Conservation (phyloP, 2,113 vertebrate genomes). For the Corythoichthys intestinalis region DNA sequence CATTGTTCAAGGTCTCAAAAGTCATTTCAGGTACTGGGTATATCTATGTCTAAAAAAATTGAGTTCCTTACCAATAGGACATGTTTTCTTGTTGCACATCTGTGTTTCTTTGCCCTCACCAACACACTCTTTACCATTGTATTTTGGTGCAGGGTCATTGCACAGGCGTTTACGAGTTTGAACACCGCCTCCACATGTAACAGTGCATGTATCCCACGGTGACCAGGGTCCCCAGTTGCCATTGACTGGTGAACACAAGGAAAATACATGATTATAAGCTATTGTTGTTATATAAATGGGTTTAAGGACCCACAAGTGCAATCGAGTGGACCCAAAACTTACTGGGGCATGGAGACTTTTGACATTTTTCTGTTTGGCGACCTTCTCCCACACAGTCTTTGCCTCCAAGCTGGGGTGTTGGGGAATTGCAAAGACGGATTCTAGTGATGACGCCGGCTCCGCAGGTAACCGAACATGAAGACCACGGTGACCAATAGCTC, state of each 20-base stretch:
- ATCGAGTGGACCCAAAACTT: conserved; percentile 50
- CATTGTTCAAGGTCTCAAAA: neutral
- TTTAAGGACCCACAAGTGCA: neutral
- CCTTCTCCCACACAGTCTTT: conserved; percentile 88
- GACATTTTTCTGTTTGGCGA: conserved; percentile 87
- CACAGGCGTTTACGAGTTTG: conserved; percentile 90
- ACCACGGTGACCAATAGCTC: conserved; percentile 99
- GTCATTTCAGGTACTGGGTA: neutral
- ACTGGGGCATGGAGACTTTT: conserved; percentile 90
- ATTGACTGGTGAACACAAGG: conserved; percentile 75
- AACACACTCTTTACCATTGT: conserved; percentile 88
- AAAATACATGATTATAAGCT: neutral
- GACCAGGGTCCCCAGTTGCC: conserved; percentile 98
- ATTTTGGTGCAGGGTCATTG: conserved; percentile 87
- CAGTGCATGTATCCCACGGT: conserved; percentile 86
- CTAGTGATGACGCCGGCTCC: conserved; percentile 90
- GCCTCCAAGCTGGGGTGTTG: conserved; percentile 91
- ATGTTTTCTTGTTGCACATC: conserved; percentile 80
- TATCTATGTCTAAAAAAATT: neutral
- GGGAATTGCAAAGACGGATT: conserved; percentile 98
- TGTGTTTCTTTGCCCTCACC: conserved; percentile 80
- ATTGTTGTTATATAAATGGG: neutral
- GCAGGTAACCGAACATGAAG: conserved; percentile 94
- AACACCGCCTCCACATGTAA: conserved; percentile 87
- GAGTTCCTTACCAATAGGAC: conserved; percentile 68